phyloP scores from a whole-genome alignment of 2,888 invertebrate species.

The Megastigmus dorsalis region DNA sequence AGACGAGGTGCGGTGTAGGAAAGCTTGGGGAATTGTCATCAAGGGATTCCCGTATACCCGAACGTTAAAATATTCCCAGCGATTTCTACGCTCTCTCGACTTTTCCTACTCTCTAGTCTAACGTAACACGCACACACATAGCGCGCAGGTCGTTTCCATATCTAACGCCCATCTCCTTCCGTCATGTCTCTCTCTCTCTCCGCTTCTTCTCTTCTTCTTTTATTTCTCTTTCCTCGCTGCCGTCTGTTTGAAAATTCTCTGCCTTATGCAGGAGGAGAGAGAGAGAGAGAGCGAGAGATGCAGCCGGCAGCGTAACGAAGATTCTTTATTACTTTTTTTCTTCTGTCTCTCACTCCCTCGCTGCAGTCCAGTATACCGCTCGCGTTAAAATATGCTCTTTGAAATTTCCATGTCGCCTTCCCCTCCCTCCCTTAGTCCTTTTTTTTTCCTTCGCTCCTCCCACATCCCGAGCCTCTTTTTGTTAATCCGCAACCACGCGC shows the following conservation, averaged over 20 bases:
- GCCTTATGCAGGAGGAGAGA: too few relatives aligned
- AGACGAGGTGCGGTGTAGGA: slow-evolving; percentile 44
- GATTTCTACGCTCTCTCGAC: slow-evolving; percentile 58
- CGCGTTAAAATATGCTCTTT: slow-evolving; percentile 46
- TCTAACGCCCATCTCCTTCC: slow-evolving; percentile 28
- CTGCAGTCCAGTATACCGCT: too few relatives aligned
- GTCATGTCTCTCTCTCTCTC: slow-evolving; percentile 4
- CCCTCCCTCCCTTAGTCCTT: slow-evolving; percentile 28
- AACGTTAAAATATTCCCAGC: slow-evolving; percentile 64
- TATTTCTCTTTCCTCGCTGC: too few relatives aligned
- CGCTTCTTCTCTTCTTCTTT: neutral
- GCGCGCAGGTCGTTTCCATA: slow-evolving; percentile 28
- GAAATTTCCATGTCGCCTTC: slow-evolving; percentile 44
- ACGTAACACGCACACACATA: slow-evolving; percentile 29
- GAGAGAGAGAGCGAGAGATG: neutral
- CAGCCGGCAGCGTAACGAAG: slow-evolving; percentile 32
- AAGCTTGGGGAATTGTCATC: slow-evolving; percentile 64
- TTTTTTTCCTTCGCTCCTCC: neutral
- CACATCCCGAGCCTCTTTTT: too few relatives aligned
- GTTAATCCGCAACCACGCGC: too few relatives aligned
- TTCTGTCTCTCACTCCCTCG: too few relatives aligned
- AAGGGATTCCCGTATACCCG: slow-evolving; percentile 62
- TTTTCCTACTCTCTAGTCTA: slow-evolving; percentile 33
- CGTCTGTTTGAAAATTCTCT: slow-evolving; percentile 26
- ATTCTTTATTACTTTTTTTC: slow-evolving; percentile 43